Evolutionary conservation across 2,797 vertebrate species (phyloP), one percentile per base, ranked within the genome.

Genomic region (Catharus ustulatus): DNA sequence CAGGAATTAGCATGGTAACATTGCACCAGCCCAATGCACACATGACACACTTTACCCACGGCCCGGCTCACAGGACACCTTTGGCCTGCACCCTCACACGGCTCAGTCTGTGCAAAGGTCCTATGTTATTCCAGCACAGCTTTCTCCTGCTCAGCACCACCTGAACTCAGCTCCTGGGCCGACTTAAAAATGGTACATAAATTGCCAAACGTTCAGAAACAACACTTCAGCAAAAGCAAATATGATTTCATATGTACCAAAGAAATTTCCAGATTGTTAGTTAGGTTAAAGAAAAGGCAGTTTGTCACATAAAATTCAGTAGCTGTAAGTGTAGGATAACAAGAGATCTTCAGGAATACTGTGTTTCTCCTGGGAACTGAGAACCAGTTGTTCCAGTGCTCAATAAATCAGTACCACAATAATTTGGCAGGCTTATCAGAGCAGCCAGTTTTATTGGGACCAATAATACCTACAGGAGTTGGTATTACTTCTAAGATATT

Each of bases 11-110:
- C 20, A 52, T 1, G 3, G 13, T 27, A 54, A 54, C 38, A 2
- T 16, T 48, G 38, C 79, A 59, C 15, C 1, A 46, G 45, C 14
- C 26, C 46, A 26, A 7, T 5, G 26, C 8, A 34, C 40, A 6
- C 1, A 8, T 4, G 9, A 15, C 3, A 2, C 0, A 3, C 20
- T 3, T 4, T 10, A n/a, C 7, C 4, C 27, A 34, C 27, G 9
- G 14, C 40, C 27, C 42, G 43, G 3, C 29, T 16, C 21, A 6
- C n/a, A 42, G 32, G 10, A 11, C 36, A 46, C 22, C 43, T 8
- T 15, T 7, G 43, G 36, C 22, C 22, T 69, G 49, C 15, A 43
- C 36, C 34, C 52, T 16, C 32, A 42, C 48, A 26, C 2, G 8
- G 48, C 15, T 55, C 36, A 21, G 29, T 3, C 45, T 54, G 21